A percentile compares a stretch with the other conserved stretches of the same genome.
Evolutionary conservation across 2,888 invertebrate species (phyloP).

Genomic region (Baronia brevicornis): DNA sequence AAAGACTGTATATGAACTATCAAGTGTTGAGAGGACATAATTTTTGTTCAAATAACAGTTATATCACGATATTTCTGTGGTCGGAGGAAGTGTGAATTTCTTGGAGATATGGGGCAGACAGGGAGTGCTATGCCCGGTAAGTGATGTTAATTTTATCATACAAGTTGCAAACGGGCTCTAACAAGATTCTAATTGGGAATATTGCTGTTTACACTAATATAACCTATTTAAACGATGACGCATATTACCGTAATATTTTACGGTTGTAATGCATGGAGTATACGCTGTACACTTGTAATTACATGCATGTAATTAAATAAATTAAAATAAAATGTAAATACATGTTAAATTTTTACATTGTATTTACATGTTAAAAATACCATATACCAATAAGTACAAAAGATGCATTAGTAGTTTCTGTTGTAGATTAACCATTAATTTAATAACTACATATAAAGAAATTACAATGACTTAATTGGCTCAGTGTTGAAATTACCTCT

Average conservation of each 20-base stretch:
- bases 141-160: conserved; percentile 35
- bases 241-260: background rate
- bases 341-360: too few relatives aligned
- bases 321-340: too few relatives aligned
- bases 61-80: conserved; percentile 24
- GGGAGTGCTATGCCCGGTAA: conserved; percentile 65
- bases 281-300: too few relatives aligned
- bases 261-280: conserved; percentile 1
- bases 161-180: conserved; percentile 29
- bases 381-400: too few relatives aligned
- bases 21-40: conserved; percentile 25
- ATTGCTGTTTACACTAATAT: conserved; percentile 13
- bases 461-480: too few relatives aligned
- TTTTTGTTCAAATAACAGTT: conserved; percentile 29
- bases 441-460: too few relatives aligned
- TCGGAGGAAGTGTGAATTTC: conserved; percentile 20
- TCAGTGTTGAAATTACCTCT: too few relatives aligned
- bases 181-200: conserved; percentile 37
- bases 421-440: too few relatives aligned
- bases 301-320: too few relatives aligned
- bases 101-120: conserved; percentile 53
- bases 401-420: too few relatives aligned
- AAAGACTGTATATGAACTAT: conserved; percentile 24
- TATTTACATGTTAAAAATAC: too few relatives aligned
- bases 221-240: conserved; percentile 17